These are phyloP conservation scores for Aporophyla lueneburgensis DNA, from an alignment of 2,888 invertebrate genomes.

Conservation along the genomic window DNA sequence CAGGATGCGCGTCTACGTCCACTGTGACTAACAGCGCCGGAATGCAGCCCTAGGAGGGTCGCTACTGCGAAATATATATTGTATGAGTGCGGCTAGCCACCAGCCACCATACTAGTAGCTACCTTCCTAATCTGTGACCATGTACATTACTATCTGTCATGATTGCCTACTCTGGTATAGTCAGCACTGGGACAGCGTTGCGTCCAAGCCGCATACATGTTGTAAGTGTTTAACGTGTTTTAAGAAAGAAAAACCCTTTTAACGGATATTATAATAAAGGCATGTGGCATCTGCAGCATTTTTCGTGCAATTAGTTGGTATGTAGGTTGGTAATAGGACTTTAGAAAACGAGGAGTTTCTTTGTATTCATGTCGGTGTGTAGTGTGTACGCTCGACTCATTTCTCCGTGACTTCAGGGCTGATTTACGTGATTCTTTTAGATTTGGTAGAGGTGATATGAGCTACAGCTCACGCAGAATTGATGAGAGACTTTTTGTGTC, in stretches of 20 bases:
- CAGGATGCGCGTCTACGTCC: background rate
- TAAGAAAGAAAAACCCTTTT: background rate
- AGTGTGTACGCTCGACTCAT: background rate
- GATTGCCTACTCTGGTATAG: too few relatives aligned
- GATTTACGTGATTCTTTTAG: background rate
- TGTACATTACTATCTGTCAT: background rate
- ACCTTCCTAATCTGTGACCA: background rate
- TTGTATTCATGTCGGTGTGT: background rate
- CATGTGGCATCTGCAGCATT: background rate
- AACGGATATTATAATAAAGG: background rate
- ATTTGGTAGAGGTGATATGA: background rate
- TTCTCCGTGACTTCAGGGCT: background rate
- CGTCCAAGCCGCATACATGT: background rate
- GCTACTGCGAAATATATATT: background rate
- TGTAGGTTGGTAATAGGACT: background rate
- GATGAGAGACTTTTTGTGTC: background rate
- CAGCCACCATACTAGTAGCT: background rate
- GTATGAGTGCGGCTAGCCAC: background rate
- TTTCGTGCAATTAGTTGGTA: constrained; percentile 6
- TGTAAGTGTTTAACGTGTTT: background rate
- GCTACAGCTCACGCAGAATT: background rate
- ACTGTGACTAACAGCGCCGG: constrained; percentile 59
- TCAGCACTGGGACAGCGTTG: background rate
- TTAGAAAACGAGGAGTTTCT: background rate
- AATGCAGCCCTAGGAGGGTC: constrained; percentile 26